Conservation (phyloP, 2,113 vertebrate genomes). For the Microtus pennsylvanicus region DNA sequence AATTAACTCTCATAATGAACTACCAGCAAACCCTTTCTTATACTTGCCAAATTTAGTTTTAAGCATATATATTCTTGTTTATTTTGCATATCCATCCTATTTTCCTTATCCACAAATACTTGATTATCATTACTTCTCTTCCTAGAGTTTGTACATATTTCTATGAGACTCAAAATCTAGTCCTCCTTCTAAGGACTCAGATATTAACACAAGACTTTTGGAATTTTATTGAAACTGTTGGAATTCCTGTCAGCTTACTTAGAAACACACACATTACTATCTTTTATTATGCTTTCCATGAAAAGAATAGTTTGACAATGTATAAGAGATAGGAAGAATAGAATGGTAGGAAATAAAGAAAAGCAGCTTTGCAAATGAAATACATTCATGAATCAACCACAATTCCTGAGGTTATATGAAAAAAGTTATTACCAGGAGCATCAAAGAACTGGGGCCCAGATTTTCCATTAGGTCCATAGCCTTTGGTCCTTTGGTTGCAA, state of each 20-base stretch:
- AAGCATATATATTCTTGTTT: background rate
- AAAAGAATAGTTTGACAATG: background rate
- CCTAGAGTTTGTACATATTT: accelerated
- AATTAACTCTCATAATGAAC: background rate
- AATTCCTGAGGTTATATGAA: accelerated
- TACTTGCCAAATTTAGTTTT: background rate
- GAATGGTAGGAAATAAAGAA: background rate
- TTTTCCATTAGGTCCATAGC: accelerated
- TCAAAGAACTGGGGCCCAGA: background rate
- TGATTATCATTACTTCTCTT: background rate
- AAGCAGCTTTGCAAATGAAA: background rate
- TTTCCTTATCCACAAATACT: background rate
- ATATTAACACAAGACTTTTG: background rate
- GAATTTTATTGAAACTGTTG: background rate
- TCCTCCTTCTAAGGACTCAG: background rate
- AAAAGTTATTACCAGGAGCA: background rate
- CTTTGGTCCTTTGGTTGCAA: background rate
- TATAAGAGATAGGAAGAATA: background rate
- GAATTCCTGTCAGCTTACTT: background rate
- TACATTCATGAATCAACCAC: background rate
- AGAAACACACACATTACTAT: background rate
- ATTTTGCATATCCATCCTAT: background rate
- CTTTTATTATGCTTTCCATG: background rate
- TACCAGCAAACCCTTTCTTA: background rate
- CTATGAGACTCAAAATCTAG: background rate